Evolutionary conservation across 2,113 vertebrate genomes (phyloP).

Genomic region (Etia nguti): DNA sequence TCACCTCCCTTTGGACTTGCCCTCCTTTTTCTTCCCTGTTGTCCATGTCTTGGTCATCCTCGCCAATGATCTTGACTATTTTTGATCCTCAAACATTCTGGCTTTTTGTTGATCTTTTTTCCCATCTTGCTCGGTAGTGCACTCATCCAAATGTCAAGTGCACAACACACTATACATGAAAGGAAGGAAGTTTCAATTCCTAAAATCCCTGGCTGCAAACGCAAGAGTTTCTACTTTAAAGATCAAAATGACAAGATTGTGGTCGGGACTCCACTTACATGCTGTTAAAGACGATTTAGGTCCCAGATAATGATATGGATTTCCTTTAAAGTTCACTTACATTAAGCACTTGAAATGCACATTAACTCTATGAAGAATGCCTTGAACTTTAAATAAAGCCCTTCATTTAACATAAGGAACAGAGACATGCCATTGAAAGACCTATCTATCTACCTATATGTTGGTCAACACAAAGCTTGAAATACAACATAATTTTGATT

Average conservation of each 20-base stretch:
- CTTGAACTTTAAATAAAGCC: neutral
- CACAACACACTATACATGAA: conserved; percentile 3
- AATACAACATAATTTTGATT: neutral
- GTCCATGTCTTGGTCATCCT: conserved; percentile 13
- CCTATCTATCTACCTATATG: neutral
- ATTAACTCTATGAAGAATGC: conserved; percentile 3
- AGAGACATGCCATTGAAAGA: neutral
- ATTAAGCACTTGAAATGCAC: neutral
- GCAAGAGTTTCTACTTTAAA: neutral
- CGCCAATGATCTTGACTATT: neutral
- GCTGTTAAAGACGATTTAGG: conserved; percentile 4
- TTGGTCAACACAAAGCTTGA: neutral
- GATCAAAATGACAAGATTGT: conserved; percentile 22
- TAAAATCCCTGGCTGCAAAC: neutral
- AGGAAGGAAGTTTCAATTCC: neutral
- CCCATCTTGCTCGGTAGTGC: neutral
- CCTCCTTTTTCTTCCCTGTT: conserved; percentile 12
- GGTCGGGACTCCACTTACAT: conserved; percentile 4
- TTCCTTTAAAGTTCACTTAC: conserved; percentile 30
- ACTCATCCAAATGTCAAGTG: conserved; percentile 3
- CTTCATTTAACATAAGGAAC: neutral
- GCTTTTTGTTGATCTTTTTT: conserved; percentile 1
- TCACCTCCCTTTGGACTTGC: conserved; percentile 10
- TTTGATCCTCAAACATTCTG: conserved; percentile 2
- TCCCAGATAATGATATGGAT: conserved; percentile 12